Evolutionary conservation across 2,797 vertebrate genomes (phyloP).

Genomic region (Spinibarbus caldwelli): DNA sequence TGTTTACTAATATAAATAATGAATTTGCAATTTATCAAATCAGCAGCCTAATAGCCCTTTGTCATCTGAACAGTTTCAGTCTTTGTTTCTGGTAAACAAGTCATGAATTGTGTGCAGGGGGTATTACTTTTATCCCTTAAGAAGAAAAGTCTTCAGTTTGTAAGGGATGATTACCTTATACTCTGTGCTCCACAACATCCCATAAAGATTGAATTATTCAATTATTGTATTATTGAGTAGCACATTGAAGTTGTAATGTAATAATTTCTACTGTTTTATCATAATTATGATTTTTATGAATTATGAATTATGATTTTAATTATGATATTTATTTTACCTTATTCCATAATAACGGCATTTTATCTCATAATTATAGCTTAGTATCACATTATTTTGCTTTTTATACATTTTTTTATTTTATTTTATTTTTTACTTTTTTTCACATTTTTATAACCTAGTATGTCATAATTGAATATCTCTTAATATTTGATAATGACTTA

Average conservation of each 20-base stretch:
- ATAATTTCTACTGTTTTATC: neutral
- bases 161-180: neutral
- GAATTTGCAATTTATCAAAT: neutral
- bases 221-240: neutral
- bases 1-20: neutral
- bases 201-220: constrained; percentile 16
- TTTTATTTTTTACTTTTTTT: neutral
- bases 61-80: neutral
- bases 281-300: too few species aligned
- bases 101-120: neutral
- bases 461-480: neutral
- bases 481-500: neutral
- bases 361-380: neutral
- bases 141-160: neutral
- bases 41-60: neutral
- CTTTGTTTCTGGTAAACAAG: constrained; percentile 7
- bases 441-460: neutral
- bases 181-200: neutral
- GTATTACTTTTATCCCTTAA: neutral
- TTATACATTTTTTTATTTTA: too few species aligned
- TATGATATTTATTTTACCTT: too few species aligned
- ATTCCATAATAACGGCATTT: too few species aligned
- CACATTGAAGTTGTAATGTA: neutral
- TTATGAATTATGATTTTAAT: too few species aligned
- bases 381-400: too few species aligned